Evolutionary conservation across 1,140 invertebrate genomes (phyloP).

Genomic region (Zelostemma sp.): DNA sequence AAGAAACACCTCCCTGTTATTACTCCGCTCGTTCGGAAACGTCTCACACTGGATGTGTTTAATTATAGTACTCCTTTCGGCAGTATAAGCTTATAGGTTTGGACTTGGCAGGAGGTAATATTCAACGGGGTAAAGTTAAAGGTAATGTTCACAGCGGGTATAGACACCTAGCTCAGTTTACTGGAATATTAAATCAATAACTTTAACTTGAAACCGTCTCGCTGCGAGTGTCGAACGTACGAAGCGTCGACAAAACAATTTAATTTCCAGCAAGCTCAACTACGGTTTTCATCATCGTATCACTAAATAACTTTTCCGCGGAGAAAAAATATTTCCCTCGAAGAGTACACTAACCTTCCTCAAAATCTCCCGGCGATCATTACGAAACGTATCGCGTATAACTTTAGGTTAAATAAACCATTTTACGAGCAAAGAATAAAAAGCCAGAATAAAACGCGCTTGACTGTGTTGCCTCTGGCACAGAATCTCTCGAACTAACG

Average conservation of each 20-base stretch:
- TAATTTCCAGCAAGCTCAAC: no score
- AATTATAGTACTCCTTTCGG: conserved; percentile 66
- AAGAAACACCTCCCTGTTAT: conserved; percentile 39
- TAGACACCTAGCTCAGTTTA: conserved; percentile 65
- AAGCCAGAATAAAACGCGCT: no score
- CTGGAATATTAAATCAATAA: conserved; percentile 71
- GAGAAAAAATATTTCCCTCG: no score
- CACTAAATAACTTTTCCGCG: no score
- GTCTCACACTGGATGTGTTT: conserved; percentile 63
- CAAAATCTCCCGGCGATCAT: not conserved
- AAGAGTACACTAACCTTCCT: not conserved
- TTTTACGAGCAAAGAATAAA: not conserved
- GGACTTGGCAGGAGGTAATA: conserved; percentile 60
- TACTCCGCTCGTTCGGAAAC: conserved; percentile 49
- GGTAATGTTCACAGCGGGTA: conserved; percentile 61
- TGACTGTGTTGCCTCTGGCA: conserved; percentile 49
- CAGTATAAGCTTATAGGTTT: conserved; percentile 61
- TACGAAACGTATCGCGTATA: not conserved
- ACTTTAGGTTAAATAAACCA: not conserved
- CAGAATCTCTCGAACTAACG: conserved; percentile 63
- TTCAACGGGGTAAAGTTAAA: conserved; percentile 60
- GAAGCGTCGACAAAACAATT: no score
- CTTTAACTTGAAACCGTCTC: conserved; percentile 64
- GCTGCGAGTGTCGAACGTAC: conserved; percentile 42
- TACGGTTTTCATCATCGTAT: no score